Percentiles rank a stretch among this genome's conserved stretches.
These are phyloP conservation scores for Drosophila greeni DNA, from an alignment of 2,888 invertebrate genomes.

Conservation along the genomic window DNA sequence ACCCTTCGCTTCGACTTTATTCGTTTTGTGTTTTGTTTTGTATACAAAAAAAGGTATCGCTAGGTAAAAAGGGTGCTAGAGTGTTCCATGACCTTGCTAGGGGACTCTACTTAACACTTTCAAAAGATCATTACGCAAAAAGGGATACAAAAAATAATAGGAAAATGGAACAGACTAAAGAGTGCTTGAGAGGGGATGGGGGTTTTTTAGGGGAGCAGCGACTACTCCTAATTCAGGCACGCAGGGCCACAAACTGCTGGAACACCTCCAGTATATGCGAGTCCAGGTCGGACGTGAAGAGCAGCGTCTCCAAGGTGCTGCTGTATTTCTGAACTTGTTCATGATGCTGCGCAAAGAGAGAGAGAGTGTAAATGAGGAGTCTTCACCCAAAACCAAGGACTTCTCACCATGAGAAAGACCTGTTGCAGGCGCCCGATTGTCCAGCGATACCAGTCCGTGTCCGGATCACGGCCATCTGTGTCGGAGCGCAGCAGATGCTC, in stretches of 20 bases:
- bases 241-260: conserved; percentile 96
- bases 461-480: conserved; percentile 94
- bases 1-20: conserved; percentile 7
- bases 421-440: conserved; percentile 96
- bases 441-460: conserved; percentile 97
- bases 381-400: not conserved
- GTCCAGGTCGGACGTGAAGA: conserved; percentile 98
- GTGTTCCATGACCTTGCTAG: not conserved
- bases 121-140: not conserved
- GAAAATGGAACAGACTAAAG: not conserved
- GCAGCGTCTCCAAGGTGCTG: conserved; percentile 93
- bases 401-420: conserved; percentile 92
- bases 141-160: not conserved
- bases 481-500: conserved; percentile 97
- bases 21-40: conserved; percentile 4
- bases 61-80: not conserved
- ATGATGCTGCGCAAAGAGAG: conserved; percentile 90
- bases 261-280: conserved; percentile 97
- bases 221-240: conserved; percentile 68
- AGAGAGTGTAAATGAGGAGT: not conserved
- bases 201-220: not conserved
- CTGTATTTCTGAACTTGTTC: conserved; percentile 98
- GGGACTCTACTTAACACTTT: not conserved
- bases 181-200: not conserved
- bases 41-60: conserved; percentile 11